Evolutionary conservation across 2,113 vertebrate genomes (phyloP), one percentile per base, ranked within the genome.

Genomic region (Propithecus coquereli): DNA sequence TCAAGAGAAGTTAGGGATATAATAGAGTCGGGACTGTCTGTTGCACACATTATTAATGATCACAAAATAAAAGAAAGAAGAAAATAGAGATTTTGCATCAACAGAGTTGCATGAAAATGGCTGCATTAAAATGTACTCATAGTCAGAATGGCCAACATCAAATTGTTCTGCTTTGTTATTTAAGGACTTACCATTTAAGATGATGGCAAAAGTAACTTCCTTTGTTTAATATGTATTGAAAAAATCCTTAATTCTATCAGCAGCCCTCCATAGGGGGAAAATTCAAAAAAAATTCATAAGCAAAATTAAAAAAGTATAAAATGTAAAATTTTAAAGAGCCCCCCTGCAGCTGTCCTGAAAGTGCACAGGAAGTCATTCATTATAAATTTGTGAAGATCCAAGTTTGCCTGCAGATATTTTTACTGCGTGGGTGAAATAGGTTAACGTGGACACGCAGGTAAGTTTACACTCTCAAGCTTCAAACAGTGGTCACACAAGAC

Each of bases 71-170:
- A 86, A 89, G 6, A 59, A 73, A 47, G 14, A 80, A 73, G 43
- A 87, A 80, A 81, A 85, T 12, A 27, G 25, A 61, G 37, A 59
- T 70, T 83, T 50, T 68, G 8, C 57, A 80, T 65, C 50, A 88
- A 91, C 10, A 70, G 5, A 76, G 16, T 61, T 85, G 65, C 57
- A 91, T 63, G 32, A 91, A 97, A 95, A 94, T 91, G 54, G 40
- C 32, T 95, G 47, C 32, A 79, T 95, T 92, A 84, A 97, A 95
- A 94, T 91, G 13, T 77, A 85, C 22, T 11, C 17, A 43, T 66
- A 34, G 11, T 89, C 37, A 54, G 68, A 95, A 93, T 27, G n/a
- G 32, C 10, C 71, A 90, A 30, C 18, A 52, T 70, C 34, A 84
- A 40, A 93, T 23, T 47, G 23, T 63, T 14, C 23, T 89, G 8